Evolutionary conservation across 2,113 vertebrate species (phyloP).

Genomic region (Strigops habroptila): DNA sequence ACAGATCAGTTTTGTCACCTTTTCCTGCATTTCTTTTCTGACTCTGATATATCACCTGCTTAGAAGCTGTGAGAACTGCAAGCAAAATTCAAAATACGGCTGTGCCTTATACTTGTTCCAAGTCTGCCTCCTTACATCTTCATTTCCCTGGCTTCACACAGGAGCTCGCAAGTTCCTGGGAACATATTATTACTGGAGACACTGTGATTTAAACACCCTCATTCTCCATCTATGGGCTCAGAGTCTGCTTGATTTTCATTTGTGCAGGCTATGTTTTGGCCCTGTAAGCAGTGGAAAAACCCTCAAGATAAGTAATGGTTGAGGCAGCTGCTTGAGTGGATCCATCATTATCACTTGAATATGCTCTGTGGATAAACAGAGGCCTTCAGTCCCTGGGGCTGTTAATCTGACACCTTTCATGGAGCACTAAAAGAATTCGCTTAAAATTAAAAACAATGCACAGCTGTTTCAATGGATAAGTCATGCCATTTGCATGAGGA

Average conservation of each 20-base stretch:
- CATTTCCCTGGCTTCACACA: neutral
- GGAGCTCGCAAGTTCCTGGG: neutral
- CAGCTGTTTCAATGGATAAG: slow-evolving; percentile 61
- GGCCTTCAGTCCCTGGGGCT: slow-evolving; percentile 26
- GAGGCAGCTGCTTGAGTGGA: slow-evolving; percentile 44
- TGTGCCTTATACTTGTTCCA: neutral
- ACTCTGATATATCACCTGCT: neutral
- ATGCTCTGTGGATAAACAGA: slow-evolving; percentile 26
- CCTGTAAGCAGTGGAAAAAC: neutral
- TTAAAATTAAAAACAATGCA: slow-evolving; percentile 66
- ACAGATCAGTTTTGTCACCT: neutral
- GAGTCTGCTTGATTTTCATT: neutral
- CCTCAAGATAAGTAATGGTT: neutral
- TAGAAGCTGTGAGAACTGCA: neutral
- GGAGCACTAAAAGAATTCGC: slow-evolving; percentile 49
- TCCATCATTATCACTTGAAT: slow-evolving; percentile 20
- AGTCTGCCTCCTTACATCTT: neutral
- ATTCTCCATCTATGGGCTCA: neutral
- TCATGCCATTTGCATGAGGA: slow-evolving; percentile 58
- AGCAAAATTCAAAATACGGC: neutral
- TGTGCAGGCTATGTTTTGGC: neutral
- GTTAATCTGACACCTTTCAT: slow-evolving; percentile 64
- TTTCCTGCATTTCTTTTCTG: neutral
- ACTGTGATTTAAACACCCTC: neutral
- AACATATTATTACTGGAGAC: neutral